Percentiles rank a stretch among this genome's conserved stretches.
phyloP scores from a whole-genome alignment of 92 coral and sea anemone genomes.

The Palythoa grandiflora region DNA sequence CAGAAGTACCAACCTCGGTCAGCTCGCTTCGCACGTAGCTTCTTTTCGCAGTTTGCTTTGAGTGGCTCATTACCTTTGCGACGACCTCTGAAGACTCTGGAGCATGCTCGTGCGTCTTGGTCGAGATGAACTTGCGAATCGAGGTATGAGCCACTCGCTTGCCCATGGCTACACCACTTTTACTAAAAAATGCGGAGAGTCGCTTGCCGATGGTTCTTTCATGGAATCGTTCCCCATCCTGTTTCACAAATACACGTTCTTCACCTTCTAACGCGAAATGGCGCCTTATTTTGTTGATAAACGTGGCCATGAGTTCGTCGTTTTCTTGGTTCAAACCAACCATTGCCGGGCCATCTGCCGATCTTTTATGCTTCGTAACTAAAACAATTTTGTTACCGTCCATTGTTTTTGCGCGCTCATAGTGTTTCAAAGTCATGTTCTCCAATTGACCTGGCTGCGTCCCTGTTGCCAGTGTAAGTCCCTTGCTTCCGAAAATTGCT shows the following conservation, averaged over 20 bases:
- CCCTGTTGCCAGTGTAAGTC: slow-evolving; percentile 21
- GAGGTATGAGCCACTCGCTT: neutral
- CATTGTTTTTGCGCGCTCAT: neutral
- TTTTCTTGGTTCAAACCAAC: slow-evolving; percentile 16
- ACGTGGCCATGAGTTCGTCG: neutral
- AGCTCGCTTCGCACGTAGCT: neutral
- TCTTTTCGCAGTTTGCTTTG: neutral
- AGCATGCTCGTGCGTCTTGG: neutral
- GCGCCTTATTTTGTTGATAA: neutral
- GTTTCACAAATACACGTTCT: neutral
- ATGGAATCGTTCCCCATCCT: neutral
- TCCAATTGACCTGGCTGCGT: slow-evolving; percentile 10
- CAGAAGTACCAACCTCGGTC: neutral
- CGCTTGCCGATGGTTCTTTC: slow-evolving; percentile 21
- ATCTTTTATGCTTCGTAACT: slow-evolving; percentile 24
- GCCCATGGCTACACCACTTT: neutral
- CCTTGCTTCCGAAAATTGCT: neutral
- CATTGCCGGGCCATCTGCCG: slow-evolving; percentile 34
- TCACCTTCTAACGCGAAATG: neutral
- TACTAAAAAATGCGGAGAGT: neutral
- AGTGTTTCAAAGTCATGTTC: neutral
- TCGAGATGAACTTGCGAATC: neutral
- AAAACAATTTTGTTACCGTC: neutral
- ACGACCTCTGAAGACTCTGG: neutral
- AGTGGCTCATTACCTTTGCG: neutral